Conservation (phyloP, 2,797 vertebrate species). For the Garrulus glandarius region DNA sequence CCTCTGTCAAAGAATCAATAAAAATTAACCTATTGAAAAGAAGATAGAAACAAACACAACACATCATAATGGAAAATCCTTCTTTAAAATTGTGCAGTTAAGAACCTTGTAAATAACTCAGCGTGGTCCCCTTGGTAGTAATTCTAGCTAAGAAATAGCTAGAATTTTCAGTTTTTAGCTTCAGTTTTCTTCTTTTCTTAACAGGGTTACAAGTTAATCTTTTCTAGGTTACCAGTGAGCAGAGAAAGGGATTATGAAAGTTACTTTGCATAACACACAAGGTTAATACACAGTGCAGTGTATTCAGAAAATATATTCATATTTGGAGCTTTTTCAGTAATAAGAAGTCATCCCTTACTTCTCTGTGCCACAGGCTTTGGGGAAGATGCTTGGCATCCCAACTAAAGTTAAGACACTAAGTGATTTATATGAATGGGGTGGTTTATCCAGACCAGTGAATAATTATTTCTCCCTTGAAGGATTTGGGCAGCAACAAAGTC, state of each 20-base stretch:
- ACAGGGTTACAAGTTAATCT: background rate
- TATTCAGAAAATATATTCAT: background rate
- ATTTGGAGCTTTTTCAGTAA: background rate
- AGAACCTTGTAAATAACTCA: background rate
- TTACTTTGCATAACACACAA: background rate
- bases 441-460: background rate
- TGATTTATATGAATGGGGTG: background rate
- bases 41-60: background rate
- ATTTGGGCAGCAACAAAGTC: background rate
- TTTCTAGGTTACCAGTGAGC: background rate
- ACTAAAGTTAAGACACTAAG: background rate
- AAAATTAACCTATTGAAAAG: background rate
- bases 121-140: background rate
- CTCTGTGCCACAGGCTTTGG: background rate
- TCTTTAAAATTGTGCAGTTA: background rate
- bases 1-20: background rate
- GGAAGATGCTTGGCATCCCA: background rate
- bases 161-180: background rate
- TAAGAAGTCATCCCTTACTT: background rate
- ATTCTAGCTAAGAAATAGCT: background rate
- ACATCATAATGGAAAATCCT: background rate
- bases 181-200: background rate
- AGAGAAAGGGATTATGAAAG: background rate
- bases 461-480: slow-evolving; percentile 36
- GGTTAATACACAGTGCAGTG: background rate